Conservation (phyloP, 2,888 invertebrate genomes). For the Glaucopsyche alexis region DNA sequence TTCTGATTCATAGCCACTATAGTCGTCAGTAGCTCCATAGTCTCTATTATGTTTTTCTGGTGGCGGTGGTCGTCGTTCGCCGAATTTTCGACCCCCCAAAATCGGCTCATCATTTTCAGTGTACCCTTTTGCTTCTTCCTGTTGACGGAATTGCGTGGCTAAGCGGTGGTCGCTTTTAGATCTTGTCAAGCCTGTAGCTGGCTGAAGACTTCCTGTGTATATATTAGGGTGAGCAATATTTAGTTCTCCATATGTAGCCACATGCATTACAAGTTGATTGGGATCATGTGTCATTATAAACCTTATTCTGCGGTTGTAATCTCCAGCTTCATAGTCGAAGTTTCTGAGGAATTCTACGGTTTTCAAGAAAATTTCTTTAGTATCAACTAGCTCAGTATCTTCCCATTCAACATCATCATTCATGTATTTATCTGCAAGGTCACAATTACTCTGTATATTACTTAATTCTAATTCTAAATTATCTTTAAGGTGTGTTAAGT, state of each 20-base stretch:
- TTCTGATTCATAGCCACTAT: conserved; percentile 84
- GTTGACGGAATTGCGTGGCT: conserved; percentile 92
- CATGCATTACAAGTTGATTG: conserved; percentile 92
- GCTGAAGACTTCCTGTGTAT: conserved; percentile 81
- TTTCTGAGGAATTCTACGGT: conserved; percentile 97
- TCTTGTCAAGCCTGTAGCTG: conserved; percentile 89
- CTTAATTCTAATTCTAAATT: conserved; percentile 96
- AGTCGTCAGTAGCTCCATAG: conserved; percentile 82
- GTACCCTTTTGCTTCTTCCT: conserved; percentile 86
- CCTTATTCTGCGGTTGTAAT: conserved; percentile 91
- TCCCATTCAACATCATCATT: conserved; percentile 95
- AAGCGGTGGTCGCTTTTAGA: conserved; percentile 96
- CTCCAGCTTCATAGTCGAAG: conserved; percentile 95
- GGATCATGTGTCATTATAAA: conserved; percentile 95
- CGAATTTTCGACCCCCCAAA: conserved; percentile 88
- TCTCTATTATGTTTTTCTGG: conserved; percentile 78
- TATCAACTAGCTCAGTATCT: conserved; percentile 94
- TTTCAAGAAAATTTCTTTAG: conserved; percentile 97
- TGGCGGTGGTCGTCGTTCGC: conserved; percentile 83
- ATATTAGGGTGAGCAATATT: conserved; percentile 86
- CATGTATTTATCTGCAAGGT: conserved; percentile 96
- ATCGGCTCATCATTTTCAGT: conserved; percentile 85
- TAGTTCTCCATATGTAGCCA: conserved; percentile 94
- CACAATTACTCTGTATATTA: conserved; percentile 98
- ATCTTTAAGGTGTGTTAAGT: conserved; percentile 92